A percentile compares a stretch with the other conserved stretches of the same genome.
Conservation (phyloP, 2,888 invertebrate genomes). For the Tribolium freemani region DNA sequence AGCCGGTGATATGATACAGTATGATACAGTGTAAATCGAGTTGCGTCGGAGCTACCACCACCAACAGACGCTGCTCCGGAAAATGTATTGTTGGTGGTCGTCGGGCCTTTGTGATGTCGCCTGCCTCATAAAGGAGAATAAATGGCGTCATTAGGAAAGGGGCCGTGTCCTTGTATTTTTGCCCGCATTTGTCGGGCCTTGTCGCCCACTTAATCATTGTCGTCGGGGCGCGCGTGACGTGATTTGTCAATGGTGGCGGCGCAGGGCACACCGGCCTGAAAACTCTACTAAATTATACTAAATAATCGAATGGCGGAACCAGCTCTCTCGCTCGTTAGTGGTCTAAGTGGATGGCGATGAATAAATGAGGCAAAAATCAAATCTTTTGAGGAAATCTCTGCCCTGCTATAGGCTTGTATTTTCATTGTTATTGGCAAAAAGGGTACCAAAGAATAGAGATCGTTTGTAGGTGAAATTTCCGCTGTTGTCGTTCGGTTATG, state of each 20-base stretch:
- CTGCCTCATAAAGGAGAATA: slow-evolving; percentile 68
- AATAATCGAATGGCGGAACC: slow-evolving; percentile 15
- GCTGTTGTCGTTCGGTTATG: slow-evolving; percentile 12
- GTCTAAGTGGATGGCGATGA: slow-evolving; percentile 9
- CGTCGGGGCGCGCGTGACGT: slow-evolving; percentile 59
- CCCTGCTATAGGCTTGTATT: neutral
- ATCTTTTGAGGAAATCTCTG: neutral
- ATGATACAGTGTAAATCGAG: slow-evolving; percentile 46
- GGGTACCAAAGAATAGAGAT: neutral
- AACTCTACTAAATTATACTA: slow-evolving; percentile 29
- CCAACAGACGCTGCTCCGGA: slow-evolving; percentile 59
- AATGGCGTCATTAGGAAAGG: slow-evolving; percentile 68
- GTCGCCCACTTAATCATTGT: slow-evolving; percentile 68
- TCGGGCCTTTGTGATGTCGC: slow-evolving; percentile 65
- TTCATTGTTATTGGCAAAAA: neutral
- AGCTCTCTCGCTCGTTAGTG: slow-evolving; percentile 20
- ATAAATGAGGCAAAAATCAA: neutral
- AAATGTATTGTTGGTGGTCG: slow-evolving; percentile 63
- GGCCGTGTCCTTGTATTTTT: slow-evolving; percentile 67
- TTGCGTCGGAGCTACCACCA: slow-evolving; percentile 46
- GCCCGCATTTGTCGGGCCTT: slow-evolving; percentile 67
- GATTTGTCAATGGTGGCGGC: slow-evolving; percentile 60
- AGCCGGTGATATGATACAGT: slow-evolving; percentile 49
- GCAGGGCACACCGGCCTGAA: slow-evolving; percentile 36
- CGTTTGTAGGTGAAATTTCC: neutral